Conservation (phyloP, 2,888 invertebrate genomes). For the Theretra japonica region DNA sequence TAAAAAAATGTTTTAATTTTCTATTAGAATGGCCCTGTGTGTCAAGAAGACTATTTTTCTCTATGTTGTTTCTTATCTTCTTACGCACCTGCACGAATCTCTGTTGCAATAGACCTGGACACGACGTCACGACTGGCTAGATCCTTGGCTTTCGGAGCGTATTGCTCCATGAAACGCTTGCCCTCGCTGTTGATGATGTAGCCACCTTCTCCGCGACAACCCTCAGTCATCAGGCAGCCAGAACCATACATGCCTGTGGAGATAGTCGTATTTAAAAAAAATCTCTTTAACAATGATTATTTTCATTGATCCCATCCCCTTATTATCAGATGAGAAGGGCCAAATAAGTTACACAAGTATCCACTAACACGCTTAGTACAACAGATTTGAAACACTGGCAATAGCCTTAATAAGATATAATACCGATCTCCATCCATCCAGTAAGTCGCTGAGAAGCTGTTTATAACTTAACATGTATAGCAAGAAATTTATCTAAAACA, state of each 20-base stretch:
- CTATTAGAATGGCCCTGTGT: background rate
- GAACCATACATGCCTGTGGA: slow-evolving; percentile 96
- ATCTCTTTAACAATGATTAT: background rate
- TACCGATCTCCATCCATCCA: no score
- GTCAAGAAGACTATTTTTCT: no score
- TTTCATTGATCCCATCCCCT: no score
- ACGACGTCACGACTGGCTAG: slow-evolving; percentile 99
- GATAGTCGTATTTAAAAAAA: background rate
- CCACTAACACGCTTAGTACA: no score
- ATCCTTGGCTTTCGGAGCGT: slow-evolving; percentile 99
- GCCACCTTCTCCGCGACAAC: slow-evolving; percentile 98
- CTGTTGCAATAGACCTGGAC: slow-evolving; percentile 97
- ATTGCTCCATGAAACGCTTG: slow-evolving; percentile 98
- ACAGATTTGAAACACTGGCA: no score
- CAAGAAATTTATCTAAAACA: no score
- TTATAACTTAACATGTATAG: no score
- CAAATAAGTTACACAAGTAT: no score
- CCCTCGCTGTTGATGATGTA: slow-evolving; percentile 97
- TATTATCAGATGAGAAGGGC: no score
- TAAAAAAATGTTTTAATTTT: background rate
- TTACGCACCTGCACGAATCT: slow-evolving; percentile 89
- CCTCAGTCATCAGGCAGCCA: slow-evolving; percentile 99
- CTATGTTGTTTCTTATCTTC: no score
- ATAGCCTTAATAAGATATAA: no score
- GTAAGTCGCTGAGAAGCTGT: no score